Evolutionary conservation across 2,888 invertebrate genomes (phyloP), one percentile per base, ranked within the genome.

Genomic region (Drosophila quinaria): DNA sequence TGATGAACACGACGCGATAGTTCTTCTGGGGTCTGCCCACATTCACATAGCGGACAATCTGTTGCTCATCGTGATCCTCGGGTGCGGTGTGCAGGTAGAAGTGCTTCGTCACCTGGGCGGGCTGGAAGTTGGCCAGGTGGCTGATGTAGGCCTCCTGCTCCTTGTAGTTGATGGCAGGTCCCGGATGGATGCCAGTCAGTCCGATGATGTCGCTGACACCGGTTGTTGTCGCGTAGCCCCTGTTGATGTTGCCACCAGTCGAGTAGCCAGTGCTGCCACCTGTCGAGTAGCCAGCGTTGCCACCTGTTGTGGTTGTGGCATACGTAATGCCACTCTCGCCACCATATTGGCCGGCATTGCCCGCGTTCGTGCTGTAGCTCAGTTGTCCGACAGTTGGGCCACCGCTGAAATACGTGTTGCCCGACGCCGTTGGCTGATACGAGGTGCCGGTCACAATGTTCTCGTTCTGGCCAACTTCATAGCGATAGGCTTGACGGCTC

Each of bases 71-170:
- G 52, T 90, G 90, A 60, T 92, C 92, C 71, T 91, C 91, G 50
- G 92, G 92, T 1, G 92, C 92, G 15, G 90, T 87, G 70, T 92
- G 91, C 17, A 92, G 50, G 69, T 92, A 92, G 78, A 92, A 91
- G 49, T 91, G 90, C 66, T 92, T 92, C 52, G 77, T 91, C 3
- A 92, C 67, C 61, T 91, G 74, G 2, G 92, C 90, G 0, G 89
- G 80, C 76, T 86, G 79, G 80, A 87, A 79, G 65, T 87, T 87
- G 59, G 73, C 78, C 80, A 87, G 42, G 11, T 89, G 90, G 29
- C 77, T 74, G 42, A 87, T 71, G 63, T 82, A 87, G 0, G 74
- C 78, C 59, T 89, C 85, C 76, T 87, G 81, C 46, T 84, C 89
- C 58, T 65, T 80, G 46, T 79, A 83, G 61, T 89, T 87, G 63